Base-by-base conservation (phyloP, 2,113 vertebrate species). In the Solea solea region DNA sequence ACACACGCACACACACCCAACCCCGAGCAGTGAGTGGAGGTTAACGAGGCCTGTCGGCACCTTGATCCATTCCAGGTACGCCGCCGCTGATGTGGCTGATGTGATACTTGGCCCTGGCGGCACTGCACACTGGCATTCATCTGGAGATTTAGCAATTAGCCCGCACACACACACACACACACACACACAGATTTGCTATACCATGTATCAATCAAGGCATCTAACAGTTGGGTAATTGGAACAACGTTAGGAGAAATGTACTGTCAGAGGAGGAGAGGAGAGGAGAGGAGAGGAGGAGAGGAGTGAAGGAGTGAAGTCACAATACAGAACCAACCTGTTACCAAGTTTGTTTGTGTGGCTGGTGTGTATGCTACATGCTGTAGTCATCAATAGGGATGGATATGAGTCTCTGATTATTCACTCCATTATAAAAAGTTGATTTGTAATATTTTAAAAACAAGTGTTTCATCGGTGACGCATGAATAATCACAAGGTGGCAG, bases 81-180 rank as follows among this genome's bases (percentile, higher is more conserved):
- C 71, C 9, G 63, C 72, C 59, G 52, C 75, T 67, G 76, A 68
- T 65, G 78, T 79, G 49, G 76, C 54, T 55, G 64, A 64, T 68
- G 50, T 9, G 60, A 66, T 75, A 62, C 72, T 75, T 81, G 15
- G 65, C 73, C 64, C 72, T 13, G 55, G 76, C 69, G 81, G 52
- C 65, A 61, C 66, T 7, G 14, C 69, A 73, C 77, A 69, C 59
- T 87, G 76, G 85, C 86, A 88, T 84, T 78, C 87, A 85, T 89
- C 84, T 88, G 81, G 82, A 87, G 82, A 64, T 80, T 88, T 82
- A 56, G 68, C 91, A 92, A 92, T 92, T 92, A 91, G 80, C 82
- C 74, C 72, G n/a, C 27, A 16, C 62, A 64, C 39, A 71, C 80
- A 66, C 71, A 63, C 39, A 71, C 80, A 66, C 71, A 63, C 53